Conservation (phyloP, 2,888 invertebrate species). For the Meiosimyza platycephala region DNA sequence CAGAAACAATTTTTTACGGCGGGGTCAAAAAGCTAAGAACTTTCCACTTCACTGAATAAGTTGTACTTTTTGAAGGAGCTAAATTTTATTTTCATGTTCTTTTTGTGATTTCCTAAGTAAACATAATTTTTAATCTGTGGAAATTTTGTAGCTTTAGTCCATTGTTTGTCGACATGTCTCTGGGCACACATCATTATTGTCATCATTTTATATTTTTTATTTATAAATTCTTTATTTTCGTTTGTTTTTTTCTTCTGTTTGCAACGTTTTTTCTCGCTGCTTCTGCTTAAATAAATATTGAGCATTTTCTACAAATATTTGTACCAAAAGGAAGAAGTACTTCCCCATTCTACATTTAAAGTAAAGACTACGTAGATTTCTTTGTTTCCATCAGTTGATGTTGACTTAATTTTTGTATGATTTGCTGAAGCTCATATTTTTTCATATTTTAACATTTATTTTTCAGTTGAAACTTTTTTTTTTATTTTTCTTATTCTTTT, state of each 20-base stretch:
- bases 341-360: slow-evolving; percentile 46
- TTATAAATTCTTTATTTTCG: background rate
- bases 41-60: background rate
- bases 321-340: slow-evolving; percentile 4
- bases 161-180: slow-evolving; percentile 52
- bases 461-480: slow-evolving; percentile 43
- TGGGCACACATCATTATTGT: slow-evolving; percentile 50
- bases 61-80: slow-evolving; percentile 15
- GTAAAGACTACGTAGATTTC: slow-evolving; percentile 22
- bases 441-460: slow-evolving; percentile 44
- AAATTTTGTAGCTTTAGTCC: slow-evolving; percentile 39
- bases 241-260: background rate
- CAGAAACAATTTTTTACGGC: no score
- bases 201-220: slow-evolving; percentile 42
- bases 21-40: no score
- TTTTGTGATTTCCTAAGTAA: slow-evolving; percentile 28
- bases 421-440: slow-evolving; percentile 37
- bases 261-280: background rate
- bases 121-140: slow-evolving; percentile 46
- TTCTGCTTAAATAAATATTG: slow-evolving; percentile 33
- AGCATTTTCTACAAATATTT: slow-evolving; percentile 48
- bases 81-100: slow-evolving; percentile 34
- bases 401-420: slow-evolving; percentile 41
- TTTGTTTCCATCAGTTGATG: slow-evolving; percentile 37
- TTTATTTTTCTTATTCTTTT: slow-evolving; percentile 48